These are phyloP conservation scores for Vannuccia rotundouncinata DNA, from an alignment of 2,888 invertebrate species.

Conservation along the genomic window DNA sequence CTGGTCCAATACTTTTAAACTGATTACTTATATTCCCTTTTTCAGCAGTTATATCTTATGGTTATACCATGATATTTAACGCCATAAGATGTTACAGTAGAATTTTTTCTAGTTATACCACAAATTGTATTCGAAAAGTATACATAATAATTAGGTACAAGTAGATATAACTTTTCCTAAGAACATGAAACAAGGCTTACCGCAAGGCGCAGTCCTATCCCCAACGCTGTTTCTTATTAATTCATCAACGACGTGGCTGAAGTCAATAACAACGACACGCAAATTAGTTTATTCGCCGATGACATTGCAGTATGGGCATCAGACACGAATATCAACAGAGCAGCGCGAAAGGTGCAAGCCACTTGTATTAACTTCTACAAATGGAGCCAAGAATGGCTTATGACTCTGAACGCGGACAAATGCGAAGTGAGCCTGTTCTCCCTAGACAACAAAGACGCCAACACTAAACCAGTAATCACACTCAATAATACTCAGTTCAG, in stretches of 20 bases:
- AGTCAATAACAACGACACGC: not conserved
- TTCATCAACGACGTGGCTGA: not conserved
- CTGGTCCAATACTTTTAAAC: too few relatives aligned
- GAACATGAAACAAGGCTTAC: not conserved
- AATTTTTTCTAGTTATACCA: too few relatives aligned
- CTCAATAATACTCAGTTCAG: not conserved
- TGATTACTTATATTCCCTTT: too few relatives aligned
- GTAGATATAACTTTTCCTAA: too few relatives aligned
- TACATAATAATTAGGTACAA: too few relatives aligned
- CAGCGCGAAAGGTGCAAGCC: not conserved
- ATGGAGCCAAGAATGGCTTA: slow-evolving; percentile 21
- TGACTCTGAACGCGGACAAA: not conserved
- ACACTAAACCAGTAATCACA: not conserved
- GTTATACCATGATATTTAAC: too few relatives aligned
- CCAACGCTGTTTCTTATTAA: not conserved
- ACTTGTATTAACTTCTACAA: not conserved
- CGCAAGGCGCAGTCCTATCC: not conserved
- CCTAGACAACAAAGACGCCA: not conserved
- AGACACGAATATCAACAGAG: not conserved
- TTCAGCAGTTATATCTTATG: too few relatives aligned
- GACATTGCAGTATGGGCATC: slow-evolving; percentile 11
- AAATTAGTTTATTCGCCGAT: slow-evolving; percentile 13
- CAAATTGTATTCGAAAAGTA: too few relatives aligned
- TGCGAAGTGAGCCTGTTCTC: not conserved
- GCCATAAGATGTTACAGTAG: too few relatives aligned